Evolutionary conservation across 1,140 invertebrate genomes (phyloP).

Genomic region (Drosophila subobscura): DNA sequence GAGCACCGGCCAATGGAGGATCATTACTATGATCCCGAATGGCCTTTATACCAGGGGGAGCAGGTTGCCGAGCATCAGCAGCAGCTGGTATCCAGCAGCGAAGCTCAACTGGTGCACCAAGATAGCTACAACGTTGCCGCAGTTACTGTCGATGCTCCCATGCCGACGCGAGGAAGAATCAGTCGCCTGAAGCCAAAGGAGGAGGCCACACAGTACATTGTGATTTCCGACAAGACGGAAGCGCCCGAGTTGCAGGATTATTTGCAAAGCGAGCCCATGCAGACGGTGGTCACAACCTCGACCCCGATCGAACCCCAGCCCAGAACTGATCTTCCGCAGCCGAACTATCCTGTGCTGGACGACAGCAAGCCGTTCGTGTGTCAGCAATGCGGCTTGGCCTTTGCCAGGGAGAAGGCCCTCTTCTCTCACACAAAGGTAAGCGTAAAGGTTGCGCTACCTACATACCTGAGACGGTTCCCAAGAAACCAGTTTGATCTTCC

Average conservation of each 20-base stretch:
- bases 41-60: constrained; percentile 52
- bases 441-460: not conserved
- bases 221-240: constrained; percentile 47
- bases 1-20: constrained; percentile 65
- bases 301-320: constrained; percentile 1
- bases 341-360: constrained; percentile 86
- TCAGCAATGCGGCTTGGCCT: constrained; percentile 90
- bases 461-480: constrained; percentile 7
- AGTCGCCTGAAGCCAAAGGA: constrained; percentile 77
- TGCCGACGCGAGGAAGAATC: constrained; percentile 62
- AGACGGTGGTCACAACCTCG: constrained; percentile 13
- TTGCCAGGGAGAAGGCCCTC: constrained; percentile 91
- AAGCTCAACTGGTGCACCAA: constrained; percentile 27
- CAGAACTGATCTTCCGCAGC: constrained; percentile 35
- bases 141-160: constrained; percentile 30
- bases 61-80: constrained; percentile 20
- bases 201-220: constrained; percentile 64
- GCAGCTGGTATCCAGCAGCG: constrained; percentile 34
- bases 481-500: not conserved
- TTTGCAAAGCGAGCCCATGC: constrained; percentile 29
- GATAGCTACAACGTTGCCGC: constrained; percentile 29
- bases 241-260: constrained; percentile 29
- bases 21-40: constrained; percentile 79
- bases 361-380: constrained; percentile 91
- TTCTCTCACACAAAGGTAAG: constrained; percentile 88